These are phyloP conservation scores for Anadara kagoshimensis DNA, from an alignment of 1,140 invertebrate genomes.

Conservation along the genomic window DNA sequence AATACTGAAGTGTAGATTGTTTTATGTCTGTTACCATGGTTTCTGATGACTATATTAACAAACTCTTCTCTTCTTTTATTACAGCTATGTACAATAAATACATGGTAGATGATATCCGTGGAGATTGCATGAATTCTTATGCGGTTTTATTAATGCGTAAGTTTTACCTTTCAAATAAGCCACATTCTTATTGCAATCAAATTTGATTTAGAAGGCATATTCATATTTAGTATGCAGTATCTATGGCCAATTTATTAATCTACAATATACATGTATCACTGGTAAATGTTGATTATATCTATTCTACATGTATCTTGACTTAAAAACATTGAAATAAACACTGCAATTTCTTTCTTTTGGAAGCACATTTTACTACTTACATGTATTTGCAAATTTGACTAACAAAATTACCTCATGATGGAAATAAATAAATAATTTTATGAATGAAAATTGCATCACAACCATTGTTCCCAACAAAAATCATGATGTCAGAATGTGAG, in stretches of 20 bases:
- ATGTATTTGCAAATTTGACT: not conserved
- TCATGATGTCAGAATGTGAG: no score
- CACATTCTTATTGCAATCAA: no score
- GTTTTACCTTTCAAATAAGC: conserved; percentile 18
- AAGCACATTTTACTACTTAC: not conserved
- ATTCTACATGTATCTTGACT: no score
- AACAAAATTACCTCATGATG: no score
- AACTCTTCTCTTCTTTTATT: conserved; percentile 22
- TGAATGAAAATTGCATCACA: no score
- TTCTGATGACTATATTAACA: not conserved
- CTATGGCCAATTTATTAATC: no score
- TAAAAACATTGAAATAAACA: not conserved
- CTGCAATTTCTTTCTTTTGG: not conserved
- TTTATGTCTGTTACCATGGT: not conserved
- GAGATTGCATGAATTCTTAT: conserved; percentile 66
- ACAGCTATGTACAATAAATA: conserved; percentile 66
- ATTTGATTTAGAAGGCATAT: no score
- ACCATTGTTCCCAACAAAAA: no score
- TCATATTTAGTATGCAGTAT: no score
- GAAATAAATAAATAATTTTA: no score
- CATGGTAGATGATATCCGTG: conserved; percentile 61
- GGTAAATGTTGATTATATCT: no score
- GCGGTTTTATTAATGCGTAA: conserved; percentile 69
- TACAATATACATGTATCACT: no score
- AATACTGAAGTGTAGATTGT: not conserved